Base-by-base conservation (phyloP, 2,888 invertebrate species). In the Ochropleura leucogaster region DNA sequence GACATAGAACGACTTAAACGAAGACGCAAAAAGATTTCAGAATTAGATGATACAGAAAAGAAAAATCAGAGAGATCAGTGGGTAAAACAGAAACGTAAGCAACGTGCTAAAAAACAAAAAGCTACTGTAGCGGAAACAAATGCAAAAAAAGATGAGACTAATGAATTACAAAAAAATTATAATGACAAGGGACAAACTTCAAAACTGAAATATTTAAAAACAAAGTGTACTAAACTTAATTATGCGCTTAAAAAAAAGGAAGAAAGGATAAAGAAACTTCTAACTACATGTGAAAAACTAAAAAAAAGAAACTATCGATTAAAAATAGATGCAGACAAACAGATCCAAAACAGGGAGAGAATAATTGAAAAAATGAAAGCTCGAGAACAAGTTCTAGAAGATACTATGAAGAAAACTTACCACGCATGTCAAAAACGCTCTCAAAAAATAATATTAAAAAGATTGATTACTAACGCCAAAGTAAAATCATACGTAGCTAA, bases 51-150 rank as follows among this genome's bases (percentile, higher is more conserved):
- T 20, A 49, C 47, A 65, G 47, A 65, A 47, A 65, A 65, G 20
- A 55, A 55, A 67, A 53, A 20, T 44, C 53, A 67, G 67, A 67
- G 44, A 68, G 30, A 46, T 30, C 68, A 68, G 68, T 68, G 55
- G 55, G 44, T 57, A 18, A 57, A 68, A 68, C 30, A 68, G 18
- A 68, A 68, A 46, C 55, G 55, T 18, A 57, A 57, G 30, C 55
- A 57, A 68, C 55, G 46, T 57, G 46, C 46, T 68, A 57, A 57
- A 68, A 65, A 65, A 64, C 40, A 51, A 51, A 65, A 65, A 51
- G 40, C 5, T 51, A 30, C 49, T 64, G 65, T 42, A 65, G 40
- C 51, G 51, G 65, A 49, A 49, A 10, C 65, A 51, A 51, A 51
- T 18, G 10, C 40, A 65, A 65, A 65, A 65, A 51, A 51, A 65